Base-by-base conservation (phyloP, 1,140 invertebrate species). In the Parasteatoda tepidariorum region DNA sequence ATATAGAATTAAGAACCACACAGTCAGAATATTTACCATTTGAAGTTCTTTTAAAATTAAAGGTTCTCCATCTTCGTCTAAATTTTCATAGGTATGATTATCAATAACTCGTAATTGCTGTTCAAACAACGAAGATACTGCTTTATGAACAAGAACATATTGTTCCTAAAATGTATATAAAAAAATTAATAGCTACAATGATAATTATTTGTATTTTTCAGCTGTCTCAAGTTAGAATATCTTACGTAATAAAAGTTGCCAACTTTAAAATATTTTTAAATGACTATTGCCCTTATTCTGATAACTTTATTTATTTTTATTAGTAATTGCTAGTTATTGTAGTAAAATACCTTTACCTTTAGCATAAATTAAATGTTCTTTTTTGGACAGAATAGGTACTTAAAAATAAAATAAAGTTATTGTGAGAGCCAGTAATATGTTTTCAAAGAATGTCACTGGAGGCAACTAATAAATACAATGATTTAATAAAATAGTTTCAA, bases 1-100 rank as follows among this genome's bases (percentile, higher is more conserved):
- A n/a, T n/a, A n/a, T n/a, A n/a, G n/a, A n/a, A n/a, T n/a, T n/a
- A n/a, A n/a, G n/a, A n/a, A n/a, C n/a, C n/a, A n/a, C n/a, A n/a
- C n/a, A n/a, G n/a, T n/a, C n/a, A n/a, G n/a, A n/a, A n/a, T n/a
- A n/a, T n/a, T n/a, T n/a, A n/a, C n/a, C n/a, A n/a, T n/a, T n/a
- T 78, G 48, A 7, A 85, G 22, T 75, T 85, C 84, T 54, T 75
- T 81, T 57, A 73, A 38, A 22, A 85, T 81, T 55, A 85, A 57
- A 24, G 87, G 87, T 73, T 87, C 84, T 61, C 87, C 85, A 85
- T 87, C 85, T 79, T 73, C 82, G 85, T 91, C 90, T 26, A 92
- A 87, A 86, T 92, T 92, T 79, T 91, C 91, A 87, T 92, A 92
- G 5, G 90, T 91, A 87, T 92, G 91, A 22, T 90, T 88, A 76